These are phyloP conservation scores for Simalia tracyae DNA, from an alignment of 2,797 vertebrate species.

Conservation along the genomic window DNA sequence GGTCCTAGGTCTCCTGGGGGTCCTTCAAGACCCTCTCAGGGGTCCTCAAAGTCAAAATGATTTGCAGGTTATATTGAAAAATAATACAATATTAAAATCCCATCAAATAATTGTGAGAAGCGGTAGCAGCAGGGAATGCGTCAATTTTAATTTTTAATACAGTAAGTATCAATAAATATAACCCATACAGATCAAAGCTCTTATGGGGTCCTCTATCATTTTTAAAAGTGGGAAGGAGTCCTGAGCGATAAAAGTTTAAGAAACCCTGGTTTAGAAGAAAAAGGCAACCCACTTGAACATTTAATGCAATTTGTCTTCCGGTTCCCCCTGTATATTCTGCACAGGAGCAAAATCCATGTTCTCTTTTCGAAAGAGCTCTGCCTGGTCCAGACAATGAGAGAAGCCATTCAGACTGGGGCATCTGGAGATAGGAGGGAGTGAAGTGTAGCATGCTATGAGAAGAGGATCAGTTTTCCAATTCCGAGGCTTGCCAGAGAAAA, in stretches of 20 bases:
- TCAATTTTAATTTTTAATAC: not conserved
- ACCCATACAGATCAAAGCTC: not conserved
- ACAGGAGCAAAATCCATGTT: not conserved
- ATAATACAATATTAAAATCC: not conserved
- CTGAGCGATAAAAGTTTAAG: not conserved
- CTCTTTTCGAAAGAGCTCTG: not conserved
- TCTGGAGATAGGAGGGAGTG: not conserved
- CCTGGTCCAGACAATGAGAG: not conserved
- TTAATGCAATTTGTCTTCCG: not conserved
- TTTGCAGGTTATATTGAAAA: not conserved
- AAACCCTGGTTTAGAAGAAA: not conserved
- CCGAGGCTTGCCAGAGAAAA: not conserved
- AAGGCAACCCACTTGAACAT: not conserved
- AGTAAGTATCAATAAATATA: not conserved
- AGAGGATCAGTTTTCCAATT: not conserved
- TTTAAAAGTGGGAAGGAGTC: not conserved
- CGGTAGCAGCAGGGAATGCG: not conserved
- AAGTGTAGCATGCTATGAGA: not conserved
- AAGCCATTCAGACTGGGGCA: not conserved
- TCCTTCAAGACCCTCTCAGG: not conserved
- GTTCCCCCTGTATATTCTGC: not conserved
- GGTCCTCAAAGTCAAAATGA: not conserved
- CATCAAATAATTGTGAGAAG: not conserved
- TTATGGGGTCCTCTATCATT: not conserved
- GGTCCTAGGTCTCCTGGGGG: not conserved